Evolutionary conservation across 2,797 vertebrate genomes (phyloP), one percentile per base, ranked within the genome.

Genomic region (Sebastes cheni): DNA sequence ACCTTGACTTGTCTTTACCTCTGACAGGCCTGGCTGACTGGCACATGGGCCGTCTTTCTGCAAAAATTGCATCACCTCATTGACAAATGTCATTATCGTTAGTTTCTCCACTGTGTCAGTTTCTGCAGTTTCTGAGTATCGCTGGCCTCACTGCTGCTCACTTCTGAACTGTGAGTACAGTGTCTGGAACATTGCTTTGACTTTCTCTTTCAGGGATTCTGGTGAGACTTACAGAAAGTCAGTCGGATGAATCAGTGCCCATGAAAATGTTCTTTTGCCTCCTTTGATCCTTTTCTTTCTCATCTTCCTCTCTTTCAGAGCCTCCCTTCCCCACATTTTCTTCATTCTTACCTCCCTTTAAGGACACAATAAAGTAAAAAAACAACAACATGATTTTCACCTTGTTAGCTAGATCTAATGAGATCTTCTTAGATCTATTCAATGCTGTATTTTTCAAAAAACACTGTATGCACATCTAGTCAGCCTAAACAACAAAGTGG

Each of bases 161-260:
- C 14, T 27, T 77, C 50, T 46, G n/a, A 75, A 66, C 42, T 50
- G 16, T 50, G 42, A 50, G 42, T 50, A 27, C 25, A 72, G 6
- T 32, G 66, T 72, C 68, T 77, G 71, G 60, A 71, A 79, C 55
- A 73, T 30, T 32, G 61, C 62, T 61, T 69, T 70, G 67, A 71
- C 73, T 81, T 81, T 82, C 64, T 75, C 55, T 55, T 80, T 75
- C 54, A 67, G 50, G 12, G 52, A 9, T 60, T 85, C 62, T 77
- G 18, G 25, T 77, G 71, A 76, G 74, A 76, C 58, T 72, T 77
- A 82, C 66, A 77, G 56, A 79, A 54, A 70, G 39, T 67, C 73
- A 16, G 67, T 52, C 1, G 2, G 69, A 66, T 67, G 72, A 81
- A 50, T 73, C 72, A n/a, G 0, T 61, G 36, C 12, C 34, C 34